These are phyloP conservation scores for Nebria brevicollis DNA, from an alignment of 2,888 invertebrate genomes.

Conservation along the genomic window DNA sequence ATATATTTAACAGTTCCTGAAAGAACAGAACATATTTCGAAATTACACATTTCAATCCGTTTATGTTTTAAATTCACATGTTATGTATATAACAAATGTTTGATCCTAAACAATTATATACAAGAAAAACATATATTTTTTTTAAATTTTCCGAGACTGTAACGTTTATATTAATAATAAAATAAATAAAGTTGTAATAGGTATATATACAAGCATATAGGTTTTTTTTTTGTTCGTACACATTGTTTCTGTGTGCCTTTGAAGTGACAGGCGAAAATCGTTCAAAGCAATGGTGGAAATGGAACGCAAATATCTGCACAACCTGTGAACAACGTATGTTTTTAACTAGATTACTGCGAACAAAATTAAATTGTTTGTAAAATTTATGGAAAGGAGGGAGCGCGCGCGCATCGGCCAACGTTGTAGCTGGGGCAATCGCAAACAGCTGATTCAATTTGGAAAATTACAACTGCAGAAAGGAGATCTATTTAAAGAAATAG, in stretches of 20 bases:
- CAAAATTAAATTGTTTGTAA: slow-evolving; percentile 39
- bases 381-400: slow-evolving; percentile 39
- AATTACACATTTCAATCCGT: slow-evolving; percentile 4
- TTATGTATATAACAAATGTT: background rate
- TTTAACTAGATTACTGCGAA: slow-evolving; percentile 31
- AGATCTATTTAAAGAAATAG: slow-evolving; percentile 42
- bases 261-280: background rate
- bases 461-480: slow-evolving; percentile 45
- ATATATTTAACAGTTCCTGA: background rate
- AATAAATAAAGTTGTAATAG: background rate
- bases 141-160: background rate
- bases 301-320: background rate
- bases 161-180: background rate
- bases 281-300: background rate
- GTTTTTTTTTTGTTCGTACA: background rate
- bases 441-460: slow-evolving; percentile 44
- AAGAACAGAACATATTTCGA: background rate
- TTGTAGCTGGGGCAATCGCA: slow-evolving; percentile 25
- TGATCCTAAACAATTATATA: background rate
- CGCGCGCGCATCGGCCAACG: background rate
- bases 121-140: background rate
- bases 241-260: background rate
- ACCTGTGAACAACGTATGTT: slow-evolving; percentile 23
- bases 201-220: too few species aligned
- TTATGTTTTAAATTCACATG: background rate